Conservation (phyloP, 2,797 vertebrate genomes). For the Spinus pinus region DNA sequence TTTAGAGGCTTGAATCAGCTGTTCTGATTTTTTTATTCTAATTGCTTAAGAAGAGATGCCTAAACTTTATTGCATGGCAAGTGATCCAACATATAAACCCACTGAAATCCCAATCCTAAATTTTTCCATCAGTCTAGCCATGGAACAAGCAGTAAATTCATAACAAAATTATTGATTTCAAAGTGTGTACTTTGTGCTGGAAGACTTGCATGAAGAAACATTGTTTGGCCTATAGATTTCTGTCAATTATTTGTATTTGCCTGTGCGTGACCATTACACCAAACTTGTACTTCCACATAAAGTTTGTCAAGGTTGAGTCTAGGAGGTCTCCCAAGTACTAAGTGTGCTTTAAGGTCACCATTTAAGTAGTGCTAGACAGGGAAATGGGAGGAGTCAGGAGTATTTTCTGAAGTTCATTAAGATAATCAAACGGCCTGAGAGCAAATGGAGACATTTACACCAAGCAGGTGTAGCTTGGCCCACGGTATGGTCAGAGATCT, state of each 20-base stretch:
- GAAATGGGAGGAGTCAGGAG: not conserved
- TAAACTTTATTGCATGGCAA: not conserved
- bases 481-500: accelerated
- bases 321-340: not conserved
- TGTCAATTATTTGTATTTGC: not conserved
- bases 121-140: not conserved
- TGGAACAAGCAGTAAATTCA: not conserved
- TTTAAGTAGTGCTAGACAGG: not conserved
- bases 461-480: not conserved
- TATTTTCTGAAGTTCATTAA: not conserved
- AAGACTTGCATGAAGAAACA: not conserved
- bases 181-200: not conserved
- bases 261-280: not conserved
- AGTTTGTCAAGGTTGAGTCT: not conserved
- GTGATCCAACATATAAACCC: not conserved
- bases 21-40: not conserved
- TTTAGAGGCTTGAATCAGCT: not conserved
- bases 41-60: not conserved
- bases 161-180: not conserved
- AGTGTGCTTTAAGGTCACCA: not conserved
- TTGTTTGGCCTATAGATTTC: not conserved
- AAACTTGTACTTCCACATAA: not conserved
- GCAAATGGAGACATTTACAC: not conserved
- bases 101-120: not conserved
- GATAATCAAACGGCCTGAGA: not conserved